These are phyloP conservation scores for Tetheella fluctuosa DNA, from an alignment of 2,888 invertebrate genomes.

Conservation along the genomic window DNA sequence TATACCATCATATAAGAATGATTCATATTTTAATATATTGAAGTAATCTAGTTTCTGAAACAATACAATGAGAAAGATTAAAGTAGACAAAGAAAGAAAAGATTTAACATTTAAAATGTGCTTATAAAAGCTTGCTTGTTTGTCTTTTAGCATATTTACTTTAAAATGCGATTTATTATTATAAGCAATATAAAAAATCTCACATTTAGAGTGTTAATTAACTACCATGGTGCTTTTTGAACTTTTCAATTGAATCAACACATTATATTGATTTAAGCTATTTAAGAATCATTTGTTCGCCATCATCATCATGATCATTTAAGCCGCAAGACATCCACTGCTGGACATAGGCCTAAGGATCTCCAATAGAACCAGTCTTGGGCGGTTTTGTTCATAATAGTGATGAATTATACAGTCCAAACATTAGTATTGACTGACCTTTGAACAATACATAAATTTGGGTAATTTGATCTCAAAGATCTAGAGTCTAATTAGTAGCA, in stretches of 20 bases:
- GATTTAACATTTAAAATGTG: too few relatives aligned
- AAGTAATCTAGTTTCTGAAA: background rate
- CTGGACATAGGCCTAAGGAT: too few relatives aligned
- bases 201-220: background rate
- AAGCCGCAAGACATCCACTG: too few relatives aligned
- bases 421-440: background rate
- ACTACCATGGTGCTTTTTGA: background rate
- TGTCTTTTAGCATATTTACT: background rate
- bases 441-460: background rate
- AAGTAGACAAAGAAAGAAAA: too few relatives aligned
- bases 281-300: too few relatives aligned
- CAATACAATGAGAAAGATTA: background rate
- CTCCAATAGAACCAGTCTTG: too few relatives aligned
- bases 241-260: background rate
- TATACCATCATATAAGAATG: background rate
- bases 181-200: background rate
- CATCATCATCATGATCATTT: too few relatives aligned
- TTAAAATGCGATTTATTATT: background rate
- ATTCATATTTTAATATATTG: background rate
- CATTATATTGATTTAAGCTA: background rate
- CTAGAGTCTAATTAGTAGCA: slow-evolving; percentile 4
- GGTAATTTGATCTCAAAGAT: background rate
- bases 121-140: background rate
- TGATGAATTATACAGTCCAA: background rate
- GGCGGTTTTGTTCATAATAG: background rate